These are phyloP conservation scores for Macrotus californicus DNA, from an alignment of 2,113 vertebrate genomes.

Conservation along the genomic window DNA sequence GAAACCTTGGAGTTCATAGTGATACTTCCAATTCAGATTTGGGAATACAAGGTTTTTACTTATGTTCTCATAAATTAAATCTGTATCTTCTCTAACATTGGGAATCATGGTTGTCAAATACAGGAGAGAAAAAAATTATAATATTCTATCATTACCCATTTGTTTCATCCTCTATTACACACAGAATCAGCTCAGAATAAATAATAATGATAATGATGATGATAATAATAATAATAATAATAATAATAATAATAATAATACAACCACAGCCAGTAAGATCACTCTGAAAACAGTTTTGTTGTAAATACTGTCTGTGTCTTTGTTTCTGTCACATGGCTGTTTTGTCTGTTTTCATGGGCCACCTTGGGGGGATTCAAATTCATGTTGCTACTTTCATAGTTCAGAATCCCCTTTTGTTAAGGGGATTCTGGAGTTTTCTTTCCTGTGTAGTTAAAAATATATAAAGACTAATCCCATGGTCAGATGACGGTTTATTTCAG, in stretches of 20 bases:
- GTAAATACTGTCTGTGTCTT: background rate
- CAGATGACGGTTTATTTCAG: background rate
- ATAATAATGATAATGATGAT: background rate
- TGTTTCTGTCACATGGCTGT: background rate
- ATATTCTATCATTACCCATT: background rate
- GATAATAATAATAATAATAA: background rate
- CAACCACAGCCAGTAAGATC: background rate
- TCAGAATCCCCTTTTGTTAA: background rate
- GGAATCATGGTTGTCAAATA: background rate
- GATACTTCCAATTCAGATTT: background rate
- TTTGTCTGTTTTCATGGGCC: constrained; percentile 1
- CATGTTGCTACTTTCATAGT: background rate
- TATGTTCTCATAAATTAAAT: background rate
- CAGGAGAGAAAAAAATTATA: background rate
- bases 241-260: background rate
- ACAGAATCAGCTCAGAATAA: background rate
- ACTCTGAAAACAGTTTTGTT: background rate
- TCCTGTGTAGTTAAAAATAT: background rate
- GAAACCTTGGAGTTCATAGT: background rate
- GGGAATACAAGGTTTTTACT: background rate
- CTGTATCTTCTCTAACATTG: background rate
- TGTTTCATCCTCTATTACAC: background rate
- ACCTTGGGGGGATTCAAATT: background rate
- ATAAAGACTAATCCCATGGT: background rate
- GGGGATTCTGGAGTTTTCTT: background rate